Conservation (phyloP, 1,140 invertebrate species). For the Cylas formicarius region DNA sequence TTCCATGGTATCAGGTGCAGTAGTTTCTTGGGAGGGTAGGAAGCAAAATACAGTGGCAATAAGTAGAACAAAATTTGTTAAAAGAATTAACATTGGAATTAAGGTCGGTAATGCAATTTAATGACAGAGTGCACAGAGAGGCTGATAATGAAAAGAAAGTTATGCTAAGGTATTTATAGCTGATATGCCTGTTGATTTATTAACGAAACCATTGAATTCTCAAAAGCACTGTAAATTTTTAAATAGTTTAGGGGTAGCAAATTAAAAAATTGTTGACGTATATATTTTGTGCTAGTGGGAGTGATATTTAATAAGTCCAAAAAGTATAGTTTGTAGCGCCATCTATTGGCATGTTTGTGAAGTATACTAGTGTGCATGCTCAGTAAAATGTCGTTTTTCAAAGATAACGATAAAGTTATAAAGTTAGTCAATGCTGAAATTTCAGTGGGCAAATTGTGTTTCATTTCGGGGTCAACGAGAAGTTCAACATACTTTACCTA, state of each 20-base stretch:
- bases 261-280: too few species aligned
- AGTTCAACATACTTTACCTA: too few species aligned
- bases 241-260: constrained; percentile 7
- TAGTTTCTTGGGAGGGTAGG: constrained; percentile 32
- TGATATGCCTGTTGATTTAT: constrained; percentile 33
- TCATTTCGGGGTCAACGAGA: too few species aligned
- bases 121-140: constrained; percentile 38
- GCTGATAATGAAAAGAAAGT: constrained; percentile 20
- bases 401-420: too few species aligned
- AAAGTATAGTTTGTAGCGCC: too few species aligned
- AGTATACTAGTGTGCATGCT: too few species aligned
- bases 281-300: too few species aligned
- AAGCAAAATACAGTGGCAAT: constrained; percentile 39
- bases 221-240: constrained; percentile 15
- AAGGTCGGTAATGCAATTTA: constrained; percentile 17
- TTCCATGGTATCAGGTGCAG: constrained; percentile 28
- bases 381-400: too few species aligned
- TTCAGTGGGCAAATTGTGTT: too few species aligned
- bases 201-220: constrained; percentile 26
- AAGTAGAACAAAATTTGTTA: constrained; percentile 31
- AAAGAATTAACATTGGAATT: constrained; percentile 18
- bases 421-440: too few species aligned
- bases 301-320: too few species aligned
- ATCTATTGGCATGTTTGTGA: too few species aligned
- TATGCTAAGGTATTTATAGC: constrained; percentile 23